Conservation (phyloP, 2,113 vertebrate genomes). For the Dinomys branickii region DNA sequence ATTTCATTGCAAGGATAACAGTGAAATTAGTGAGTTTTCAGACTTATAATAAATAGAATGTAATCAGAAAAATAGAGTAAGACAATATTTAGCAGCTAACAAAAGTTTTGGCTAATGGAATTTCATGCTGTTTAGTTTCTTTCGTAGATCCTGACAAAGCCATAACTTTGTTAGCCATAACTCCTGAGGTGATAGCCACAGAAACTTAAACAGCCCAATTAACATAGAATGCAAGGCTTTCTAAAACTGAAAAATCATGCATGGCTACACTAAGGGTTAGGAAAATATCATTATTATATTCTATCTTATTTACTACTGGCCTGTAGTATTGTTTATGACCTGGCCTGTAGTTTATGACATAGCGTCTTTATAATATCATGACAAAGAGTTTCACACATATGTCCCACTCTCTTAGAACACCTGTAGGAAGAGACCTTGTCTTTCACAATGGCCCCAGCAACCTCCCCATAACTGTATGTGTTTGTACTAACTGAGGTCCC, state of each 20-base stretch:
- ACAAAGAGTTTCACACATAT: background rate
- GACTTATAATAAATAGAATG: background rate
- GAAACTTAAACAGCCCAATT: background rate
- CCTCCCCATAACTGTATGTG: background rate
- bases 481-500: background rate
- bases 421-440: background rate
- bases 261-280: background rate
- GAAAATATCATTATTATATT: background rate
- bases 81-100: background rate
- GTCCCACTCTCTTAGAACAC: background rate
- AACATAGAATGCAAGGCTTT: background rate
- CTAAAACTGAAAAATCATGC: background rate
- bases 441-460: background rate
- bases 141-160: background rate
- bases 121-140: slow-evolving; percentile 14
- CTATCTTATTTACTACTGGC: background rate
- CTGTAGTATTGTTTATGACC: too few relatives aligned
- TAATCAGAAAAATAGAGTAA: background rate
- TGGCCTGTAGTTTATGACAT: too few relatives aligned
- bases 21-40: background rate
- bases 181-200: background rate
- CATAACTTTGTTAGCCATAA: background rate
- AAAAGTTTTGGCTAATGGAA: background rate
- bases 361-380: background rate
- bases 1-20: background rate